phyloP scores from a whole-genome alignment of 2,113 vertebrate genomes.

The Garra rufa region DNA sequence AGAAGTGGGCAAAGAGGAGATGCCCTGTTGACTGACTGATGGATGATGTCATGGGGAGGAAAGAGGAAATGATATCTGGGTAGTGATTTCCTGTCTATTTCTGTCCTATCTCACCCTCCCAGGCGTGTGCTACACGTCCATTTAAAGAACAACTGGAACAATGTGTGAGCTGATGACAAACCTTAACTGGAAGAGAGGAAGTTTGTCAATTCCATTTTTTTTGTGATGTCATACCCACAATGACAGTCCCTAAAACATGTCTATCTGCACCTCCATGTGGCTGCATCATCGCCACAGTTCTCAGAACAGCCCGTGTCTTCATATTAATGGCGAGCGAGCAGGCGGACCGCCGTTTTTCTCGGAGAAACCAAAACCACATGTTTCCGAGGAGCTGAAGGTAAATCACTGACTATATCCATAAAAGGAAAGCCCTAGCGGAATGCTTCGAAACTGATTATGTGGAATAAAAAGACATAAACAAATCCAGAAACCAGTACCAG shows the following conservation, averaged over 20 bases:
- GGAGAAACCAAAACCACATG: slow-evolving; percentile 76
- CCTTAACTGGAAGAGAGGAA: slow-evolving; percentile 7
- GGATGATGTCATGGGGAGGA: slow-evolving; percentile 20
- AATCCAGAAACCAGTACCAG: slow-evolving; percentile 66
- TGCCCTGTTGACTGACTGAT: slow-evolving; percentile 5
- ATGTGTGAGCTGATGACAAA: slow-evolving; percentile 18
- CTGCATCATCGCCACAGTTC: background rate
- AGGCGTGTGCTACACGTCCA: slow-evolving; percentile 29
- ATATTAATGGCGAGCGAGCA: background rate
- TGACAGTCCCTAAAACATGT: slow-evolving; percentile 2
- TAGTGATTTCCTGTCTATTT: slow-evolving; percentile 51
- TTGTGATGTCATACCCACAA: background rate
- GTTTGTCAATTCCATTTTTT: background rate
- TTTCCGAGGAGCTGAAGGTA: slow-evolving; percentile 73
- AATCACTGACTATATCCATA: slow-evolving; percentile 80
- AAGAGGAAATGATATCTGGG: slow-evolving; percentile 32
- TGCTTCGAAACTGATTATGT: slow-evolving; percentile 73
- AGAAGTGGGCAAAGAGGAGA: background rate
- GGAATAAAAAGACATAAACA: slow-evolving; percentile 73
- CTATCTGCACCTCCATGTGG: background rate
- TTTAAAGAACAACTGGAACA: slow-evolving; percentile 41
- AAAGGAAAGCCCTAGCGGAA: slow-evolving; percentile 79
- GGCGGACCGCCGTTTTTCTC: slow-evolving; percentile 42
- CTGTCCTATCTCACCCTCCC: slow-evolving; percentile 22
- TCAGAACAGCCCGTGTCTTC: background rate